Evolutionary conservation across 2,888 invertebrate species (phyloP).

Genomic region (Flexamia atlantica): DNA sequence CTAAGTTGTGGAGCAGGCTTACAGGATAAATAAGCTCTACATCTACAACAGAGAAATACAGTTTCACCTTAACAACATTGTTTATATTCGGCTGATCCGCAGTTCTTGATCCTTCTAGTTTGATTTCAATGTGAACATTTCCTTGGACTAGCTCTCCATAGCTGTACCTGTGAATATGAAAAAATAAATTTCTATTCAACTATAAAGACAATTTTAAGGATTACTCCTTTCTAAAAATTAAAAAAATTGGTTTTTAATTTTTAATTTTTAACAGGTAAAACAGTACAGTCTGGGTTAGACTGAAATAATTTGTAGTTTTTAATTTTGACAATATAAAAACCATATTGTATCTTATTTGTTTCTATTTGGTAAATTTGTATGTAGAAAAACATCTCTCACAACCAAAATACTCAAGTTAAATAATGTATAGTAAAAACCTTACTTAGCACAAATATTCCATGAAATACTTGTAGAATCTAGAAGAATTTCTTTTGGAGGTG

Average conservation of each 20-base stretch:
- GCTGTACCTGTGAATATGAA: constrained; percentile 74
- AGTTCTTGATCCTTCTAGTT: constrained; percentile 28
- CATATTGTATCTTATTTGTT: background rate
- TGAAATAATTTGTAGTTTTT: too few relatives aligned
- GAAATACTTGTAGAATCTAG: constrained; percentile 75
- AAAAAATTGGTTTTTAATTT: too few relatives aligned
- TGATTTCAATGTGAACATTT: constrained; percentile 60
- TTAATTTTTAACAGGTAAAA: too few relatives aligned
- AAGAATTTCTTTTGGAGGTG: constrained; percentile 75
- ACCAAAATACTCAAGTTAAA: background rate
- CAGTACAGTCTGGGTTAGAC: too few relatives aligned
- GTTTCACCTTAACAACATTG: constrained; percentile 41
- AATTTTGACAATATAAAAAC: background rate
- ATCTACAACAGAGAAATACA: too few relatives aligned
- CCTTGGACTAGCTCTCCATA: constrained; percentile 77
- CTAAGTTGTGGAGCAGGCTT: too few relatives aligned
- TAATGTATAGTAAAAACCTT: constrained; percentile 66
- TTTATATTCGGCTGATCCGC: constrained; percentile 51
- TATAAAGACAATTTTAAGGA: too few relatives aligned
- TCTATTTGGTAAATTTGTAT: too few relatives aligned
- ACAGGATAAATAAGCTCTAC: too few relatives aligned
- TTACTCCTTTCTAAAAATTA: too few relatives aligned
- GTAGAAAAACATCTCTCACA: background rate
- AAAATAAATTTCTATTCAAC: constrained; percentile 49
- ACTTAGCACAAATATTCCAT: constrained; percentile 79